Evolutionary conservation across 2,797 vertebrate genomes (phyloP).

Genomic region (Pseudocheirus occidentalis): DNA sequence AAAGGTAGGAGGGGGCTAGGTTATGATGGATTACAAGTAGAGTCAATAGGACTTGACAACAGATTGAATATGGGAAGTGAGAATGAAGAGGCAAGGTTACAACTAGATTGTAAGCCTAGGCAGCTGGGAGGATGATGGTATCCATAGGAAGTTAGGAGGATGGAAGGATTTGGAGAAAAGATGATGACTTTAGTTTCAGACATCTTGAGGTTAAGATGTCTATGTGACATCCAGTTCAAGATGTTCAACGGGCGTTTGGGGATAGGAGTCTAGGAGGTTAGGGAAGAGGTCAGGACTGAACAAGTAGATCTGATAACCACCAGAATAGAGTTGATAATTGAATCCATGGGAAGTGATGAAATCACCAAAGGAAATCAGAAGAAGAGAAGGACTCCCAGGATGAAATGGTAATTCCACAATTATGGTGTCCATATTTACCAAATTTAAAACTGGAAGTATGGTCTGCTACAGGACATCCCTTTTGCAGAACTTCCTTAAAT

Average conservation of each 20-base stretch:
- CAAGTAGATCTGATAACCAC: neutral
- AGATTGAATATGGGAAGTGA: neutral
- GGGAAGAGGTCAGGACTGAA: neutral
- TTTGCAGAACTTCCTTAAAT: neutral
- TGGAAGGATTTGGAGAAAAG: neutral
- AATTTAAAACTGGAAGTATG: neutral
- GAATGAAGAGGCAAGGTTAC: neutral
- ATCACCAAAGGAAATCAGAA: neutral
- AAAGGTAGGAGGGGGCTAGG: neutral
- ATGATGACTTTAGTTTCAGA: neutral
- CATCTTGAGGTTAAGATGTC: neutral
- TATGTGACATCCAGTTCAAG: neutral
- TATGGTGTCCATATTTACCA: neutral
- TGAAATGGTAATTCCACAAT: neutral
- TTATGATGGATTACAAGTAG: neutral
- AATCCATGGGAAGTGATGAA: neutral
- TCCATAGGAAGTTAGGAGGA: neutral
- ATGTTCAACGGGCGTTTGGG: neutral
- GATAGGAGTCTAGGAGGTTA: neutral
- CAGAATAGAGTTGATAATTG: neutral
- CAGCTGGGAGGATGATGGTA: neutral
- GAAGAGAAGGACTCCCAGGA: neutral
- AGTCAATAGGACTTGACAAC: neutral
- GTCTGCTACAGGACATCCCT: neutral
- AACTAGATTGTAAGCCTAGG: neutral